These are phyloP conservation scores for Phrynocephalus vlangalii DNA, from an alignment of 2,797 vertebrate genomes.

Conservation along the genomic window DNA sequence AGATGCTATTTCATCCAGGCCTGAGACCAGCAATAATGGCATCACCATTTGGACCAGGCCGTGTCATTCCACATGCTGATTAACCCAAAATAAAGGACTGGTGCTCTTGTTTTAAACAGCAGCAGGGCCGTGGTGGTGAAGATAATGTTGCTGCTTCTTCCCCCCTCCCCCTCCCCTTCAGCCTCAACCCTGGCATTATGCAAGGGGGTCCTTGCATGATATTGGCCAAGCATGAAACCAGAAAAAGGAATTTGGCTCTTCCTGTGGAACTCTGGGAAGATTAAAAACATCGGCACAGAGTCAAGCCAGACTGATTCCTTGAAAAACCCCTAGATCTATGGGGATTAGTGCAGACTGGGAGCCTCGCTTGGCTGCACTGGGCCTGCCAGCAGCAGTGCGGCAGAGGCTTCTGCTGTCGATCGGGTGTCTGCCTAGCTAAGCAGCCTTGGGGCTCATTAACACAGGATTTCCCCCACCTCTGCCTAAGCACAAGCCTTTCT, in stretches of 20 bases:
- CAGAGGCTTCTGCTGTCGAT: background rate
- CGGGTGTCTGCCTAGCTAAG: conserved; percentile 14
- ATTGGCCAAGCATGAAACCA: conserved; percentile 14
- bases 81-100: background rate
- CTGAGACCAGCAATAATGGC: background rate
- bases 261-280: background rate
- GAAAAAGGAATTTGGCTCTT: conserved; percentile 31
- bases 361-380: conserved; percentile 5
- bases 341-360: background rate
- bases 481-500: conserved; percentile 19
- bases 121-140: background rate
- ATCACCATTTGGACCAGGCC: background rate
- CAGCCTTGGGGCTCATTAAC: conserved; percentile 35
- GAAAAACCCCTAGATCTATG: conserved; percentile 23
- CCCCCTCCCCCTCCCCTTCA: too few species aligned
- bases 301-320: conserved; percentile 8
- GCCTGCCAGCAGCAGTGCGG: background rate
- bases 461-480: conserved; percentile 33
- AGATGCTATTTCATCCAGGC: background rate
- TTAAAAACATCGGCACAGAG: conserved; percentile 19
- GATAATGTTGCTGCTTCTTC: background rate
- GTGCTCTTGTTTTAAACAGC: background rate
- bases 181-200: background rate
- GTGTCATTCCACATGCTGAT: background rate
- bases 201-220: background rate